Conservation (phyloP, 35 echinoderm and acorn worm genomes). For the Ophioderma brevispina region DNA sequence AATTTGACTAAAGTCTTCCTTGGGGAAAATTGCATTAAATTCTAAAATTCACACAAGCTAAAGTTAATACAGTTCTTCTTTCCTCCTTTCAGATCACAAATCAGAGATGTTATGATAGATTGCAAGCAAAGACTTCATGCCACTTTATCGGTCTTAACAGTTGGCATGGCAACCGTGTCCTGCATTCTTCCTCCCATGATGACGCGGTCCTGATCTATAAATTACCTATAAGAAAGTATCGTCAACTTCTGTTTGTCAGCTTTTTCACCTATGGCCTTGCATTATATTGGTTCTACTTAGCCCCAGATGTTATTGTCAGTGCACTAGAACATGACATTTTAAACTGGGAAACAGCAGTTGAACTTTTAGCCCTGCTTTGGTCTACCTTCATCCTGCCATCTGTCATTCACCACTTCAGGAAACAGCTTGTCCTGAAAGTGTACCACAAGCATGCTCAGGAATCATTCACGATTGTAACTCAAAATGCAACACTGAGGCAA, state of each 20-base stretch:
- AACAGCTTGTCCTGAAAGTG: slow-evolving; percentile 62
- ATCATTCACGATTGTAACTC: slow-evolving; percentile 58
- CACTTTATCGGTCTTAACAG: too few relatives aligned
- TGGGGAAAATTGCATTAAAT: too few relatives aligned
- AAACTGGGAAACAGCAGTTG: slow-evolving; percentile 28
- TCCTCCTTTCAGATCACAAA: too few relatives aligned
- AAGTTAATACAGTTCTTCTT: too few relatives aligned
- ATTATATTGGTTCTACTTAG: slow-evolving; percentile 55
- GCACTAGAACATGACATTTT: slow-evolving; percentile 64
- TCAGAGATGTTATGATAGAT: too few relatives aligned
- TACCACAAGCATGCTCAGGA: slow-evolving; percentile 74
- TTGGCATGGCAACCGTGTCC: too few relatives aligned
- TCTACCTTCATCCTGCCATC: slow-evolving; percentile 53
- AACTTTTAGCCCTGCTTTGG: slow-evolving; percentile 10
- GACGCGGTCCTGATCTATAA: neutral
- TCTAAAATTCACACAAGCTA: too few relatives aligned
- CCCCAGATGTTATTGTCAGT: slow-evolving; percentile 72
- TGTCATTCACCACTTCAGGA: slow-evolving; percentile 35
- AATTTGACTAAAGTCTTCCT: too few relatives aligned
- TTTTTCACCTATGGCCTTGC: slow-evolving; percentile 68
- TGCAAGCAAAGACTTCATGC: too few relatives aligned
- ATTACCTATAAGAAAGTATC: neutral
- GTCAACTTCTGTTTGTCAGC: neutral
- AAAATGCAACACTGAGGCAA: slow-evolving; percentile 11
- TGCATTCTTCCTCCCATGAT: too few relatives aligned